Percentiles rank a stretch among this genome's conserved stretches.
These are phyloP conservation scores for Cephus nigrinus DNA, from an alignment of 2,888 invertebrate species.

Conservation along the genomic window DNA sequence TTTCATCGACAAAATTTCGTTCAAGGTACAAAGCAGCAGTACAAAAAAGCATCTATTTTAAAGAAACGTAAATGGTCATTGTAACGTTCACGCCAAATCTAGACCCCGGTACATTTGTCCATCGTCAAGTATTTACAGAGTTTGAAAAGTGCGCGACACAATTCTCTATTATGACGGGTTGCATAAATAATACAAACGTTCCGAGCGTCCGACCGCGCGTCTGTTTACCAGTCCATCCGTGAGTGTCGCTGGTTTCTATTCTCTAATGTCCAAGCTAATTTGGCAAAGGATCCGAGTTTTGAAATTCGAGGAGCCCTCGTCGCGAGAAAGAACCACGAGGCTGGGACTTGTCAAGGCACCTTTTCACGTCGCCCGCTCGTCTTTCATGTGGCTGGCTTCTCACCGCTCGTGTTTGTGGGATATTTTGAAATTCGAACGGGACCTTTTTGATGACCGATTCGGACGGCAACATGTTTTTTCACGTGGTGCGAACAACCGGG, in stretches of 20 bases:
- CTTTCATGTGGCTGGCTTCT: conserved; percentile 23
- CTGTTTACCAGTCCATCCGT: no score
- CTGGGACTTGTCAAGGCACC: conserved; percentile 45
- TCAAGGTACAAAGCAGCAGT: not conserved
- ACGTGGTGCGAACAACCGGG: conserved; percentile 14
- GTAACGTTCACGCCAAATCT: not conserved
- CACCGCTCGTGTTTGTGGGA: conserved; percentile 32
- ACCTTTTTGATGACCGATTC: conserved; percentile 26
- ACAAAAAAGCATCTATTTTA: not conserved
- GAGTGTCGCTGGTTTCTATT: not conserved
- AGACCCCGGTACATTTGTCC: not conserved
- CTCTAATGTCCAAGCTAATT: conserved; percentile 54
- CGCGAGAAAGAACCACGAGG: conserved; percentile 29
- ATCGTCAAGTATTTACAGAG: not conserved
- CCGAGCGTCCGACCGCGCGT: not conserved
- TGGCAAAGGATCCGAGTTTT: conserved; percentile 52
- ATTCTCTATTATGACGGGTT: not conserved
- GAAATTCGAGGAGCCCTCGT: conserved; percentile 50
- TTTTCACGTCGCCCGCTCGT: conserved; percentile 44
- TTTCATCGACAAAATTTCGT: not conserved
- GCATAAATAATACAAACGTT: not conserved
- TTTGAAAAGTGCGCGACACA: not conserved
- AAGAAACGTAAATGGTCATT: not conserved
- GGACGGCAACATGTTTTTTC: conserved; percentile 40
- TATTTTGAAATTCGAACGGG: conserved; percentile 46